phyloP scores from a whole-genome alignment of 2,888 invertebrate species.

The Didymodactylos carnosus region DNA sequence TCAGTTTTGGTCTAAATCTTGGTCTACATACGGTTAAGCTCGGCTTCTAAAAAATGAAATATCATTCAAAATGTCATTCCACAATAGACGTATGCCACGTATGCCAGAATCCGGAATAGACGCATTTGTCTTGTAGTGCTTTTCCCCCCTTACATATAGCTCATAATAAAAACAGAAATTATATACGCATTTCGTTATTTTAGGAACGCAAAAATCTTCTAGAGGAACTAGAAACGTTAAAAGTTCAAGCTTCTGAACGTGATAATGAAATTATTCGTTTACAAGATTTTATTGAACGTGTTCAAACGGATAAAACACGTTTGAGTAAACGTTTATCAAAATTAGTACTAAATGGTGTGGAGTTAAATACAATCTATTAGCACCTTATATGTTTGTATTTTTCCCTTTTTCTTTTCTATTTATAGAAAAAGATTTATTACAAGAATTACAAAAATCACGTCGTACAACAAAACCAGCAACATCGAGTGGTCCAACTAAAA shows the following conservation, averaged over 20 bases:
- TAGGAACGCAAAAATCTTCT: constrained; percentile 8
- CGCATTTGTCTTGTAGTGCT: no score
- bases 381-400: no score
- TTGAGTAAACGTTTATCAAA: constrained; percentile 28
- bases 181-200: no score
- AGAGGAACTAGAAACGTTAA: constrained; percentile 6
- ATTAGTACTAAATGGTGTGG: constrained; percentile 29
- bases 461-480: constrained; percentile 22
- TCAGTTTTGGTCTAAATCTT: no score
- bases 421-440: constrained; percentile 33
- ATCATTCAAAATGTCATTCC: no score
- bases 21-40: no score
- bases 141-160: no score
- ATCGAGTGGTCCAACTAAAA: constrained; percentile 2
- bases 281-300: constrained; percentile 25
- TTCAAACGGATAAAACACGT: constrained; percentile 30
- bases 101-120: no score
- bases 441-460: constrained; percentile 30
- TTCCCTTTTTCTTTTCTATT: not conserved
- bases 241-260: not conserved
- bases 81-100: no score
- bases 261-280: constrained; percentile 4
- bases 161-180: no score
- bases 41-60: no score
- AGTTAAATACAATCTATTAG: no score